phyloP scores from a whole-genome alignment of 2,113 vertebrate genomes.

The Gallinago jamesoni region DNA sequence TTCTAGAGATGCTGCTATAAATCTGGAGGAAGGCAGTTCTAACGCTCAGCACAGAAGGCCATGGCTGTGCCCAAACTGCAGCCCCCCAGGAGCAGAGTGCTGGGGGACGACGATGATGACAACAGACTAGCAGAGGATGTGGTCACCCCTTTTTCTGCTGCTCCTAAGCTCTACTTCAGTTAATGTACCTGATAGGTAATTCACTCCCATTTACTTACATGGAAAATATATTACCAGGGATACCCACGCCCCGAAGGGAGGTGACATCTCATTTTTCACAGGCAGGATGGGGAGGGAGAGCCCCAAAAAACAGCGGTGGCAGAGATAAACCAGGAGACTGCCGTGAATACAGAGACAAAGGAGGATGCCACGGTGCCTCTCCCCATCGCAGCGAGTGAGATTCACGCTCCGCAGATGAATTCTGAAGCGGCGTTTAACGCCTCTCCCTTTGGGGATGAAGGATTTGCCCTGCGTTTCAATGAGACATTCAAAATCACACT shows the following conservation, averaged over 20 bases:
- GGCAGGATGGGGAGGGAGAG: background rate
- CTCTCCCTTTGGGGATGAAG: slow-evolving; percentile 28
- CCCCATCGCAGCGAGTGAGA: background rate
- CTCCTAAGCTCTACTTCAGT: background rate
- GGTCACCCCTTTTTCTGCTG: background rate
- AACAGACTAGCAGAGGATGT: background rate
- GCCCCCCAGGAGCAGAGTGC: background rate
- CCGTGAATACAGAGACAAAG: background rate
- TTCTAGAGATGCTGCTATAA: background rate
- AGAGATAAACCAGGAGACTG: slow-evolving; percentile 11
- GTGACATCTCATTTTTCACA: background rate
- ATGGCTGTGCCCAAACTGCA: background rate
- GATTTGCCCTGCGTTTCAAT: slow-evolving; percentile 20
- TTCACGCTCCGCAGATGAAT: background rate
- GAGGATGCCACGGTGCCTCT: background rate
- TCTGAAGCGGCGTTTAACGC: slow-evolving; percentile 17
- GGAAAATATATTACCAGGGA: background rate
- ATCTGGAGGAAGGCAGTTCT: background rate
- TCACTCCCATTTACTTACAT: background rate
- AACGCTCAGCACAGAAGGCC: background rate
- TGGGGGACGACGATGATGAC: no score
- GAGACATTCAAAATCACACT: slow-evolving; percentile 29
- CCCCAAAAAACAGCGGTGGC: background rate
- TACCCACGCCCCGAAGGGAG: background rate
- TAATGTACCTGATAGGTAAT: background rate